phyloP scores from a whole-genome alignment of 2,888 invertebrate genomes.

The Koerneria pararmatus region DNA sequence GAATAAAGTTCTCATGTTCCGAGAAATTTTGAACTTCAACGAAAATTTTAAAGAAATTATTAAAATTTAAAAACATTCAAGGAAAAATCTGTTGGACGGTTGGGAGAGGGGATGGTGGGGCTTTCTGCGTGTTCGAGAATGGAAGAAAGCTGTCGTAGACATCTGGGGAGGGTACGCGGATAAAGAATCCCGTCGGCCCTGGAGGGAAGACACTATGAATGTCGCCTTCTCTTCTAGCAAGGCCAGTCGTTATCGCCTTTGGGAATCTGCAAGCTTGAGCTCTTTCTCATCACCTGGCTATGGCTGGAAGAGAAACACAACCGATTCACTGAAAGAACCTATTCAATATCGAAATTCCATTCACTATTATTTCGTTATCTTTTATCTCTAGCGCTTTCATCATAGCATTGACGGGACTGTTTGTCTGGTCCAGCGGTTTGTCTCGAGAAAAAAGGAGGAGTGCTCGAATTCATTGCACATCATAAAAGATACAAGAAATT shows the following conservation, averaged over 20 bases:
- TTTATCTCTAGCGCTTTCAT: too few relatives aligned
- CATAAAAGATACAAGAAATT: too few relatives aligned
- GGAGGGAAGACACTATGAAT: constrained; percentile 47
- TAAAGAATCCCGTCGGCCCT: constrained; percentile 33
- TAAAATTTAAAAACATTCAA: too few relatives aligned
- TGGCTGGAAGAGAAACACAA: too few relatives aligned
- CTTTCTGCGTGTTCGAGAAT: constrained; percentile 60
- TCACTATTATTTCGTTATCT: too few relatives aligned
- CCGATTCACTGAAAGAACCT: neutral
- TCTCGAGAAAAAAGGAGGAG: too few relatives aligned
- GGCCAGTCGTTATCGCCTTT: constrained; percentile 17
- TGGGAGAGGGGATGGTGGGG: constrained; percentile 59
- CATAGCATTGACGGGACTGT: too few relatives aligned
- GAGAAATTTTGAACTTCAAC: neutral
- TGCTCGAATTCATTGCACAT: too few relatives aligned
- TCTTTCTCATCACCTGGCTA: too few relatives aligned
- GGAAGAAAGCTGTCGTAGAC: constrained; percentile 59
- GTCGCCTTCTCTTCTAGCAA: constrained; percentile 46
- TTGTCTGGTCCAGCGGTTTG: too few relatives aligned
- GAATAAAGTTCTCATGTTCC: neutral
- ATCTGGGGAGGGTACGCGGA: constrained; percentile 62
- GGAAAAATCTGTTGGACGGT: constrained; percentile 42
- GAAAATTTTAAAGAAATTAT: too few relatives aligned
- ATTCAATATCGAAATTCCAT: neutral
- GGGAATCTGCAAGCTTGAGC: neutral